phyloP scores from a whole-genome alignment of 2,888 invertebrate species.

The Myopa testacea region DNA sequence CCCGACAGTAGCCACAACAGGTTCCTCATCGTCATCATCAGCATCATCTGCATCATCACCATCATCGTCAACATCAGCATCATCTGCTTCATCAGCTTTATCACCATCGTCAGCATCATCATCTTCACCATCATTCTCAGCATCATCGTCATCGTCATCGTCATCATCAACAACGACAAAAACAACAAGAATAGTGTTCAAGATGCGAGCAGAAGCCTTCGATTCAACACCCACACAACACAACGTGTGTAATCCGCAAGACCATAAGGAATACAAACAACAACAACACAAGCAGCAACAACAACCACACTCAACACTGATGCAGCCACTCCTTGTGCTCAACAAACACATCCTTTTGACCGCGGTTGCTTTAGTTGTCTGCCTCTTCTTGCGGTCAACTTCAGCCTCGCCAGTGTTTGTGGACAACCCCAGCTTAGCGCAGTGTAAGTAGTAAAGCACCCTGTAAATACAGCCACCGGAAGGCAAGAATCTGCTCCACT shows the following conservation, averaged over 20 bases:
- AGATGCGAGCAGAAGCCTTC: constrained; percentile 34
- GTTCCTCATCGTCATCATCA: constrained; percentile 34
- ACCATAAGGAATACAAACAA: constrained; percentile 25
- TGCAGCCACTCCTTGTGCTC: constrained; percentile 24
- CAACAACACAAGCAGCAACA: constrained; percentile 39
- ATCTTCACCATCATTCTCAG: not conserved
- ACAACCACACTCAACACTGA: constrained; percentile 14
- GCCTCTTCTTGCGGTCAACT: constrained; percentile 43
- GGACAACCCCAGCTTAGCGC: constrained; percentile 69
- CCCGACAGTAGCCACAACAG: not conserved
- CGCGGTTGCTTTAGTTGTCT: constrained; percentile 25
- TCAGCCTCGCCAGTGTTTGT: constrained; percentile 66
- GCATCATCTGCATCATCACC: constrained; percentile 32
- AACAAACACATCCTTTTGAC: not conserved
- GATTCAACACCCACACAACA: constrained; percentile 34
- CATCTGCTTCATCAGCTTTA: not conserved
- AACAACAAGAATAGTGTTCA: not conserved
- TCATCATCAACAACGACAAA: not conserved
- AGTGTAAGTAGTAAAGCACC: constrained; percentile 63
- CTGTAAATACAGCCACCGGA: too few species aligned
- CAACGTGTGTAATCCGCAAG: not conserved
- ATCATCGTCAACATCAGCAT: too few species aligned
- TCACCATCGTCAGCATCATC: too few species aligned
- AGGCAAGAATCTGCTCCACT: too few species aligned
- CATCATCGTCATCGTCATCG: too few species aligned